Evolutionary conservation across 2,888 invertebrate genomes (phyloP).

Genomic region (Zygogramma bicolorata): DNA sequence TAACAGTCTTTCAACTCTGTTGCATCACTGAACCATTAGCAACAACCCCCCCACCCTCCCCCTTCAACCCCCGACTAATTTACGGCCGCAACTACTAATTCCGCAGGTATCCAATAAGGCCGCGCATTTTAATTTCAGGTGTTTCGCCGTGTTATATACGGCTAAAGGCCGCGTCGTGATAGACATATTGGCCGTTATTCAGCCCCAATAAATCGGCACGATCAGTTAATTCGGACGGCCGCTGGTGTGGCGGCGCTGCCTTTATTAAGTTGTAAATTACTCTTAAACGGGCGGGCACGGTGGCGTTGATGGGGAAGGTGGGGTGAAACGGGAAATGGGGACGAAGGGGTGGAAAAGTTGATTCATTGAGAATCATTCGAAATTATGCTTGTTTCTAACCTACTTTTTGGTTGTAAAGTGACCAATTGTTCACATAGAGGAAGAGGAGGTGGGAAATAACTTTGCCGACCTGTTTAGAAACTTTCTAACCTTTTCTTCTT

Average conservation of each 20-base stretch:
- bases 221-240: slow-evolving; percentile 65
- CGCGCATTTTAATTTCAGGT: slow-evolving; percentile 50
- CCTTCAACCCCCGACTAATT: not conserved
- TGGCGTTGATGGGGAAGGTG: not conserved
- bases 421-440: too few relatives aligned
- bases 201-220: slow-evolving; percentile 65
- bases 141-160: slow-evolving; percentile 42
- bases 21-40: not conserved
- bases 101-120: slow-evolving; percentile 51
- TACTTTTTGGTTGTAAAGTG: too few relatives aligned
- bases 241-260: slow-evolving; percentile 39
- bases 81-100: not conserved
- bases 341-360: too few relatives aligned
- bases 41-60: not conserved
- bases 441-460: too few relatives aligned
- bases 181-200: slow-evolving; percentile 67
- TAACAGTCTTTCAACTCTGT: too few relatives aligned
- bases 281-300: slow-evolving; percentile 9
- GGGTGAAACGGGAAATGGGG: not conserved
- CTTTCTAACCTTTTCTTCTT: too few relatives aligned
- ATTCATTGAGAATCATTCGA: too few relatives aligned
- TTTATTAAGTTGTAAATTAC: slow-evolving; percentile 48
- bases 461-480: too few relatives aligned
- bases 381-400: too few relatives aligned
- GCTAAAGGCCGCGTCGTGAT: slow-evolving; percentile 57